A percentile compares a stretch with the other conserved stretches of the same genome.
Evolutionary conservation across 2,888 invertebrate genomes (phyloP).

Genomic region (Periphyllus acericola): DNA sequence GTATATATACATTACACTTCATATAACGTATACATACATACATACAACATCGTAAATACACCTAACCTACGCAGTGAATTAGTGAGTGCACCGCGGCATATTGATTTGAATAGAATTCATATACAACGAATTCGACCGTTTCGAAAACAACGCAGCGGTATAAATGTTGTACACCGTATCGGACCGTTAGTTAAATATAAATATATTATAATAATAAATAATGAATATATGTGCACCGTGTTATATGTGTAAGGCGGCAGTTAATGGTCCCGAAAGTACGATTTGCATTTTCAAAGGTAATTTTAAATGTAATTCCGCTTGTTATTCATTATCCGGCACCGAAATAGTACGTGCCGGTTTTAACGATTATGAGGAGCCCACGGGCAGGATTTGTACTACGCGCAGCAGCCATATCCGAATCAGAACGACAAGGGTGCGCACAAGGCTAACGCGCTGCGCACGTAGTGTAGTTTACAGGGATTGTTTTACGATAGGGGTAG

Average conservation of each 20-base stretch:
- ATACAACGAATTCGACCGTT: not conserved
- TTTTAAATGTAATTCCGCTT: conserved; percentile 46
- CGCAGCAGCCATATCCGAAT: not conserved
- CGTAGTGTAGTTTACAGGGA: not conserved
- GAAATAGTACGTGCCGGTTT: conserved; percentile 35
- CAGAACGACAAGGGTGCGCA: not conserved
- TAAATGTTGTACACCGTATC: not conserved
- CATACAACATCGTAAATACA: not conserved
- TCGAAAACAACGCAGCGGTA: not conserved
- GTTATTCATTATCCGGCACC: conserved; percentile 29
- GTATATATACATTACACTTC: not conserved
- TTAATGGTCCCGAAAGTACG: conserved; percentile 50
- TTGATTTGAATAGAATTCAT: not conserved
- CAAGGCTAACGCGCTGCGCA: not conserved
- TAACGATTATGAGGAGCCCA: conserved; percentile 23
- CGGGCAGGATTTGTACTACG: conserved; percentile 18
- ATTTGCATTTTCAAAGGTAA: conserved; percentile 51
- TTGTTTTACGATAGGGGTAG: conserved; percentile 17
- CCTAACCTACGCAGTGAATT: not conserved
- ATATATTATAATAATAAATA: not conserved
- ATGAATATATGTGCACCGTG: not conserved
- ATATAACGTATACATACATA: not conserved
- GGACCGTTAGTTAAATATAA: not conserved
- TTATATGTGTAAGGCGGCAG: not conserved
- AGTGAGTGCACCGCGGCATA: not conserved